Base-by-base conservation (phyloP, 2,797 vertebrate species). In the Poecilia picta region DNA sequence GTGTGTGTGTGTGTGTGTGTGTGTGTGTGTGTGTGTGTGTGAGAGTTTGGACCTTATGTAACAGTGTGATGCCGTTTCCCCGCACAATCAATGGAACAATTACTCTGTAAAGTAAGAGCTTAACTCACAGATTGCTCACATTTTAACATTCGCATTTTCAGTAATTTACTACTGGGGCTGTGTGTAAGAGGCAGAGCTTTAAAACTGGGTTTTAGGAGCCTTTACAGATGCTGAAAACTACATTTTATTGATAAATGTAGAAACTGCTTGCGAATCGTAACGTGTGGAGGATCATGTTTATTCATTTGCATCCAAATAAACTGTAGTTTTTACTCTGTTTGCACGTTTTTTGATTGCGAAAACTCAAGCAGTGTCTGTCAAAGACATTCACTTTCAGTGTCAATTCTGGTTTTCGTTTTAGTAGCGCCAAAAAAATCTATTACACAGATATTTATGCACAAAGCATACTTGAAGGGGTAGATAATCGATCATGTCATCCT, bases 1-100 rank as follows among this genome's bases (percentile, higher is more conserved):
- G 33, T 33, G 33, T 33, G 72, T 79, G 45, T 62, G 13, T 72
- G 45, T 53, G 36, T 62, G 16, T 16, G 33, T 87, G 72, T 87
- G 81, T 80, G 75, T 77, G 68, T 45, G 62, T 33, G 33, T 33
- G 33, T 33, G 33, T 33, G 33, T 33, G 3, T 33, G 33, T 33
- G 33, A 1, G 33, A 62, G 76, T 57, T 64, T 72, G 75, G 68
- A 62, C 55, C 74, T 72, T 73, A 33, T 20, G 39, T 47, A 77
- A 68, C 59, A 36, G n/a, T 4, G 23, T 72, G 46, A 66, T 45
- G 16, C 72, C 36, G 55, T 66, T 75, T 75, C 62, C 47, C 41
- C 51, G 28, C 39, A 12, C 64, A 78, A 76, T 84, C 75, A 78
- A 59, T 80, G 76, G 59, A 74, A 81, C 73, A 81, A 75, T 84